Conservation (phyloP, 2,888 invertebrate genomes). For the Melikaiella ostensackeni region DNA sequence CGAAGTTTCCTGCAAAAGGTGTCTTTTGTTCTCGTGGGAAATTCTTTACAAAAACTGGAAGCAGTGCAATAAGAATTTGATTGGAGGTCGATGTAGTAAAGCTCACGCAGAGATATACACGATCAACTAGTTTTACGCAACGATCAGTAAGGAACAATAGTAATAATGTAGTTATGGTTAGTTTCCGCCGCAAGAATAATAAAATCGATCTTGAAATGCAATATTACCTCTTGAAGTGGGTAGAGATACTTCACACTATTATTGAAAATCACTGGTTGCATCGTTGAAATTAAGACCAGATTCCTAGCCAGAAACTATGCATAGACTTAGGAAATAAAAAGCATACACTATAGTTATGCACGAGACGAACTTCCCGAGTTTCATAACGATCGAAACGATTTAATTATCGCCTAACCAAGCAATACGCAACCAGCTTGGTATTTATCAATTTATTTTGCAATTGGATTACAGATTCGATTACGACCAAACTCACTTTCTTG, state of each 20-base stretch:
- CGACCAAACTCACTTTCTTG: background rate
- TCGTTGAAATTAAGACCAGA: constrained; percentile 11
- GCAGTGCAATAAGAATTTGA: background rate
- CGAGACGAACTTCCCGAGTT: background rate
- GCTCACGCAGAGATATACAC: background rate
- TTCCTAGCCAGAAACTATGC: background rate
- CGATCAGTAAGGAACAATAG: background rate
- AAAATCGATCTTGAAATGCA: constrained; percentile 12
- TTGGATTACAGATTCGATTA: background rate
- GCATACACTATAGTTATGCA: background rate
- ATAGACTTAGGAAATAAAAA: constrained; percentile 20
- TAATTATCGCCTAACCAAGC: constrained; percentile 49
- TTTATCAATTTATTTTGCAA: constrained; percentile 18
- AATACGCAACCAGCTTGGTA: background rate
- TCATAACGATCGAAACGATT: constrained; percentile 44
- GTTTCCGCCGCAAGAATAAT: background rate
- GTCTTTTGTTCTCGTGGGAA: background rate
- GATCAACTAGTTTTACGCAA: background rate
- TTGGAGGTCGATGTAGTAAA: constrained; percentile 2
- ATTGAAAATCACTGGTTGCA: constrained; percentile 39
- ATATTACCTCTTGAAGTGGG: background rate
- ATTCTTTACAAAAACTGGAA: background rate
- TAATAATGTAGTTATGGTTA: background rate
- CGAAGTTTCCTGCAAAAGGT: background rate
- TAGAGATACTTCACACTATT: background rate